Evolutionary conservation across 2,797 vertebrate species (phyloP), one percentile per base, ranked within the genome.

Genomic region (Melanotaenia trifasciata): DNA sequence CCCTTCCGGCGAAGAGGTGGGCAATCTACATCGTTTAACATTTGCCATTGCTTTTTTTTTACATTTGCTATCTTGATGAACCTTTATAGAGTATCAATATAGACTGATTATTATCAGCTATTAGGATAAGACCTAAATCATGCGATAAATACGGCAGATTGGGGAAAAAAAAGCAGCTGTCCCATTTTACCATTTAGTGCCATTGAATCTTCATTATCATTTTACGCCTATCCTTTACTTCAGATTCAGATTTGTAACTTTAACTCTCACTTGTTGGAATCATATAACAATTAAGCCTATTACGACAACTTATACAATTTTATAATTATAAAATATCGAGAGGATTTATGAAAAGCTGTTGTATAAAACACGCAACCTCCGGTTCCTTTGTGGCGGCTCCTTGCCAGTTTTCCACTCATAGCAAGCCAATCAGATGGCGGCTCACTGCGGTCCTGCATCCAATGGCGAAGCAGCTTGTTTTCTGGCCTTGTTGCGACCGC

Each of bases 341-440:
- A 10, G 20, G 20, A 2, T 78, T 61, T n/a, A 13, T 14, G 5
- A 30, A 26, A 66, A 76, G 9, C 32, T 4, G n/a, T 72, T 67
- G 26, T 76, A 68, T 67, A 16, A 65, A 81, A 80, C 57, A 68
- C 24, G 22, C 12, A 53, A 72, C 50, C 63, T 78, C 63, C 16
- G 54, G 67, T 89, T 93, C 83, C 90, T 91, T 94, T 93, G 91
- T 91, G 86, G 76, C 87, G 54, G 86, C 65, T 64, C 75, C 64
- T 59, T 47, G 51, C 43, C n/a, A 70, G 38, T 2, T 62, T 62
- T 62, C 70, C 82, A 60, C 90, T 92, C 88, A 79, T 28, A 86
- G 77, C 35, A 0, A 32, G 33, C 92, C 90, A 93, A 94, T 93
- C 88, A 88, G 40, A 67, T 26, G 0, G 3, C 0, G 14, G 9